A percentile compares a stretch with the other conserved stretches of the same genome.
Evolutionary conservation across 2,888 invertebrate genomes (phyloP).

Genomic region (Tiphia femorata): DNA sequence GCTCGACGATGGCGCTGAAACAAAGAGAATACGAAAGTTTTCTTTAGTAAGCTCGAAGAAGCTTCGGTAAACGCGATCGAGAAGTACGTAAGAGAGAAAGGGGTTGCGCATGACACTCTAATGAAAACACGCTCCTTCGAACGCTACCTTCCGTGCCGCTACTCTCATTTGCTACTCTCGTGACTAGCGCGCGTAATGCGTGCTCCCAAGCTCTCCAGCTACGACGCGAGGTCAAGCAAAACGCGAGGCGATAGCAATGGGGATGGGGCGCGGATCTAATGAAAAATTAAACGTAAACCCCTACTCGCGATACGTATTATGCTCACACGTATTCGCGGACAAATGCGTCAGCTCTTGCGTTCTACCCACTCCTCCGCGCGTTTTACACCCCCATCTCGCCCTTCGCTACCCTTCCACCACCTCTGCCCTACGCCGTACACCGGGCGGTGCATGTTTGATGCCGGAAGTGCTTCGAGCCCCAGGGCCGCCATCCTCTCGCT

Average conservation of each 20-base stretch:
- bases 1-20: constrained; percentile 51
- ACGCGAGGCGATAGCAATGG: no score
- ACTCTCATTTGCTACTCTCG: no score
- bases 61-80: no score
- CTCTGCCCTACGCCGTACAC: no score
- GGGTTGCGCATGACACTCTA: not conserved
- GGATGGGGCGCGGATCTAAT: constrained; percentile 21
- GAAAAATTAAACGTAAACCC: constrained; percentile 35
- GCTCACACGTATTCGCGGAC: constrained; percentile 21
- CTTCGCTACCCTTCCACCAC: no score
- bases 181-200: no score
- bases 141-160: no score
- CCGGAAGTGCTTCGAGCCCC: constrained; percentile 59
- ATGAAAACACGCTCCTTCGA: not conserved
- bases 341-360: constrained; percentile 22
- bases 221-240: no score
- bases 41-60: no score
- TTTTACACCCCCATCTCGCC: no score
- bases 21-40: constrained; percentile 13
- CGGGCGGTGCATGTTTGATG: constrained; percentile 60
- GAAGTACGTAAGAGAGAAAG: not conserved
- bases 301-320: constrained; percentile 22
- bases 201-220: no score
- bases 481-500: constrained; percentile 52
- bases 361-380: no score